phyloP scores from a whole-genome alignment of 2,113 vertebrate genomes.

The Equus przewalskii region DNA sequence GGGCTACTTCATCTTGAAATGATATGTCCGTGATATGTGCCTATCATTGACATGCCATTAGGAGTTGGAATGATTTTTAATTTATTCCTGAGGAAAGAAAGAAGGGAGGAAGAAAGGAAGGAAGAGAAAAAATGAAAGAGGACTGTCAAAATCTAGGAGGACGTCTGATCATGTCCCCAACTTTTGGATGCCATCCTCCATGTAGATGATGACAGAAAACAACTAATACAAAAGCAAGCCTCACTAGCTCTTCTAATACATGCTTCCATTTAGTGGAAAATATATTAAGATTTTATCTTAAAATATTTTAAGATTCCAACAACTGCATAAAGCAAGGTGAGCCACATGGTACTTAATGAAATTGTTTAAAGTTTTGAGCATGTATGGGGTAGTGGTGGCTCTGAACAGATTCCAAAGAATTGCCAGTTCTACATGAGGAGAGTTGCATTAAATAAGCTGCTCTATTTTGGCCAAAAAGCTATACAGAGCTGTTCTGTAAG shows the following conservation, averaged over 20 bases:
- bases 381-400: not conserved
- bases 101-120: not conserved
- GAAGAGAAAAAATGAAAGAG: not conserved
- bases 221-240: not conserved
- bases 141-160: not conserved
- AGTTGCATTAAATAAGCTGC: not conserved
- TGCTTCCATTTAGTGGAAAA: not conserved
- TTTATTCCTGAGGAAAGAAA: not conserved
- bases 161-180: not conserved
- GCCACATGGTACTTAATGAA: not conserved
- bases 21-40: not conserved
- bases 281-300: not conserved
- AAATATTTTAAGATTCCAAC: not conserved
- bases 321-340: not conserved
- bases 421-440: not conserved
- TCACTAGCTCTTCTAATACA: not conserved
- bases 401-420: constrained; percentile 20
- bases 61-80: not conserved
- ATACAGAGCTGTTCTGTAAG: not conserved
- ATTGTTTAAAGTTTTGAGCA: not conserved
- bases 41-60: not conserved
- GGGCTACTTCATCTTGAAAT: not conserved
- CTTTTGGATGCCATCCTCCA: not conserved
- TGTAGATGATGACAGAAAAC: not conserved
- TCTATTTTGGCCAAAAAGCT: not conserved